Evolutionary conservation across 2,113 vertebrate species (phyloP).

Genomic region (Platysteira castanea): DNA sequence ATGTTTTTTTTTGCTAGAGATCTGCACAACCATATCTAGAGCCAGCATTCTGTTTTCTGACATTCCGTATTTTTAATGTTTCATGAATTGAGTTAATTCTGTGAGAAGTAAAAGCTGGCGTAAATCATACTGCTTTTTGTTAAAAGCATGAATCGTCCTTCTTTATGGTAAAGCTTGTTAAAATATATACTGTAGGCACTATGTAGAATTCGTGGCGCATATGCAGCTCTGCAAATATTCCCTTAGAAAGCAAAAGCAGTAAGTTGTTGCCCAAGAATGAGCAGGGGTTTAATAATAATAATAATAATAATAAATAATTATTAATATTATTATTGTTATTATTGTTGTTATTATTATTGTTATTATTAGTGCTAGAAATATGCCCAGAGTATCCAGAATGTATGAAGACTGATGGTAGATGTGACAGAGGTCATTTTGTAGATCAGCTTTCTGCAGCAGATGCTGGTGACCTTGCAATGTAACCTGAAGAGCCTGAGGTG

Average conservation of each 20-base stretch:
- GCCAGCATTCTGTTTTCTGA: neutral
- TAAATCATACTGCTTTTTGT: neutral
- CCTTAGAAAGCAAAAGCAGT: neutral
- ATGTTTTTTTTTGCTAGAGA: neutral
- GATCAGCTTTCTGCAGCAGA: neutral
- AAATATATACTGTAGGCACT: neutral
- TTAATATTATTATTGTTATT: too few species aligned
- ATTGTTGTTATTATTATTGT: neutral
- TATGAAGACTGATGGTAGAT: neutral
- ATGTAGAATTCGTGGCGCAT: fast-evolving
- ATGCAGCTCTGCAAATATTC: neutral
- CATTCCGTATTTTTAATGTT: fast-evolving
- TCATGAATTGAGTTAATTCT: neutral
- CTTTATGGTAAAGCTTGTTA: neutral
- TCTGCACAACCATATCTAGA: neutral
- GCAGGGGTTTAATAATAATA: fast-evolving
- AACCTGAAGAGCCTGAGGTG: neutral
- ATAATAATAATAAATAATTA: too few species aligned
- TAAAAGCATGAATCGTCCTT: neutral
- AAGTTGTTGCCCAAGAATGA: neutral
- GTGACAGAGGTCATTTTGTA: neutral
- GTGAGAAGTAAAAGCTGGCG: neutral
- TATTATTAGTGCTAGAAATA: neutral
- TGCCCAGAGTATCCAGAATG: neutral
- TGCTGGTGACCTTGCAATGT: neutral